A percentile compares a stretch with the other conserved stretches of the same genome.
Conservation (phyloP, 2,888 invertebrate species). For the Lepidochrysops patricia region DNA sequence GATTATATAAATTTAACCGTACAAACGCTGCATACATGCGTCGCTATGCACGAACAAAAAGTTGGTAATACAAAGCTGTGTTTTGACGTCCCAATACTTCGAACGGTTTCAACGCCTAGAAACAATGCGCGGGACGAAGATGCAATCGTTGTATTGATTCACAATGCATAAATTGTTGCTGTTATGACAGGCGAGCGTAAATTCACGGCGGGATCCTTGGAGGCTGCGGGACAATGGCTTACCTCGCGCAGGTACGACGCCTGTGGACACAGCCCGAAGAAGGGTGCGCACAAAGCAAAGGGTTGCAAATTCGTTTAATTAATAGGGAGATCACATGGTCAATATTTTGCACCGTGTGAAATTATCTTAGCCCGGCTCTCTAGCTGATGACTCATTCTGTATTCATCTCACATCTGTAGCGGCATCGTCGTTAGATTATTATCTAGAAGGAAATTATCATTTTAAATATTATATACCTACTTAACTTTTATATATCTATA, state of each 20-base stretch:
- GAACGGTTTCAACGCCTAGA: slow-evolving; percentile 62
- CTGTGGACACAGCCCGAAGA: slow-evolving; percentile 55
- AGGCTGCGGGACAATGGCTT: slow-evolving; percentile 66
- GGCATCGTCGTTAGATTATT: neutral
- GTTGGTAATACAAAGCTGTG: slow-evolving; percentile 45
- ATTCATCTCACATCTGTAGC: neutral
- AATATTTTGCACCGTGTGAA: slow-evolving; percentile 61
- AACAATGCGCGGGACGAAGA: slow-evolving; percentile 61
- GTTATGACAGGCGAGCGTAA: slow-evolving; percentile 73
- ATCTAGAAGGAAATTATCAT: too few relatives aligned
- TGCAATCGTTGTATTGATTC: slow-evolving; percentile 69
- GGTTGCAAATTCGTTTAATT: slow-evolving; percentile 59
- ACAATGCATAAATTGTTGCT: slow-evolving; percentile 72
- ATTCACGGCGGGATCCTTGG: slow-evolving; percentile 65
- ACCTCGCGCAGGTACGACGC: slow-evolving; percentile 40
- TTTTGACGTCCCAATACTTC: slow-evolving; percentile 58
- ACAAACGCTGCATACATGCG: neutral
- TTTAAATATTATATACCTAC: too few relatives aligned
- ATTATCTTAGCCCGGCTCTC: slow-evolving; percentile 20
- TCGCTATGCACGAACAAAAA: slow-evolving; percentile 23
- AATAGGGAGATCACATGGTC: slow-evolving; percentile 59
- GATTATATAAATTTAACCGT: slow-evolving; percentile 4
- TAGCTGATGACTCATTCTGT: neutral
- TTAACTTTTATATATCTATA: neutral
- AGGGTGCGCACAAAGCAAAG: slow-evolving; percentile 51